Evolutionary conservation across 2,888 invertebrate species (phyloP).

Genomic region (Ennomos erosarius): DNA sequence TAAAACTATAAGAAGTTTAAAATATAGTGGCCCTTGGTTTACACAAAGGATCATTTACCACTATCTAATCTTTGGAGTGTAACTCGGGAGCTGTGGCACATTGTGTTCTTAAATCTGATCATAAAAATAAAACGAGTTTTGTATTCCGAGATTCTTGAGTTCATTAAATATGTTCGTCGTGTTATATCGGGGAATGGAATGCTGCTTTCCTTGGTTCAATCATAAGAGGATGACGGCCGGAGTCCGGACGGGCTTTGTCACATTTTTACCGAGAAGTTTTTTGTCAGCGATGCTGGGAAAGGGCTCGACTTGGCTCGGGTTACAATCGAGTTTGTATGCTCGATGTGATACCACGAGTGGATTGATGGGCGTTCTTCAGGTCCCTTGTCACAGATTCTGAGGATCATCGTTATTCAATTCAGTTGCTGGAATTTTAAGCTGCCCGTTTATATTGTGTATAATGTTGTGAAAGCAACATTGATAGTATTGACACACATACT

Average conservation of each 20-base stretch:
- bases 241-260: slow-evolving; percentile 57
- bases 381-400: slow-evolving; percentile 25
- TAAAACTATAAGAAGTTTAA: slow-evolving; percentile 35
- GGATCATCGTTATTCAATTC: slow-evolving; percentile 27
- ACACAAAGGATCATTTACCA: slow-evolving; percentile 66
- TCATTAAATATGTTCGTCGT: slow-evolving; percentile 48
- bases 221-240: slow-evolving; percentile 66
- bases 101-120: slow-evolving; percentile 65
- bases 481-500: not conserved
- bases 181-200: slow-evolving; percentile 64
- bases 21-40: slow-evolving; percentile 42
- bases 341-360: slow-evolving; percentile 36
- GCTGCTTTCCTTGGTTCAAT: slow-evolving; percentile 65
- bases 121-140: slow-evolving; percentile 65
- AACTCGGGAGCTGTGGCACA: slow-evolving; percentile 63
- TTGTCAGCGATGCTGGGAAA: slow-evolving; percentile 46
- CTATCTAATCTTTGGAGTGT: slow-evolving; percentile 67
- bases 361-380: slow-evolving; percentile 34
- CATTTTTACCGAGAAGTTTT: slow-evolving; percentile 55
- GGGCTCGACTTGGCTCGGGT: slow-evolving; percentile 41
- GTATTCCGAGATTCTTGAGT: slow-evolving; percentile 47
- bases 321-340: slow-evolving; percentile 48
- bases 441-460: slow-evolving; percentile 8
- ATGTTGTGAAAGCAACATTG: slow-evolving; percentile 8
- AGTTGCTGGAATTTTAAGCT: slow-evolving; percentile 18